Evolutionary conservation across 2,113 vertebrate species (phyloP).

Genomic region (Noturus placidus): DNA sequence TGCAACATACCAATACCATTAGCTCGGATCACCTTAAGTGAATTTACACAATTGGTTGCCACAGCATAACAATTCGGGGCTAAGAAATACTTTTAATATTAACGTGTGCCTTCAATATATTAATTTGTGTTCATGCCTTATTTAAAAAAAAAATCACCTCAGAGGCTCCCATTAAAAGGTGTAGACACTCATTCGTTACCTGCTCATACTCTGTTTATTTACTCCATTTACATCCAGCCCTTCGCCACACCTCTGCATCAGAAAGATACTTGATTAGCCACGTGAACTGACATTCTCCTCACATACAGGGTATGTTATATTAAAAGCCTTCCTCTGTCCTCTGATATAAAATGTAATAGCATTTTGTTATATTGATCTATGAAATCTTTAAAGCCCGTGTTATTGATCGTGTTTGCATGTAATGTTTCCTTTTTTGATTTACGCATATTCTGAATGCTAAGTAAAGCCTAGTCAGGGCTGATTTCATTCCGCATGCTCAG

Average conservation of each 20-base stretch:
- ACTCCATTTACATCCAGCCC: neutral
- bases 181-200: neutral
- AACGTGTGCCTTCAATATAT: neutral
- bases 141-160: neutral
- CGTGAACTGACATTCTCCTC: neutral
- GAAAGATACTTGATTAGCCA: slow-evolving; percentile 33
- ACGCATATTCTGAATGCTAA: slow-evolving; percentile 54
- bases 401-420: slow-evolving; percentile 56
- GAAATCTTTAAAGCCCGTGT: slow-evolving; percentile 21
- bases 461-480: slow-evolving; percentile 35
- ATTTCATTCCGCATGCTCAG: slow-evolving; percentile 35
- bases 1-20: no score
- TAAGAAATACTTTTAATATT: neutral
- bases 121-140: neutral
- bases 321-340: slow-evolving; percentile 52
- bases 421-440: slow-evolving; percentile 54
- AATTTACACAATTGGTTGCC: neutral
- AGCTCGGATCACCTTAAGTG: neutral
- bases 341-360: slow-evolving; percentile 40
- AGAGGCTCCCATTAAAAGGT: neutral
- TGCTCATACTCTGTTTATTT: neutral
- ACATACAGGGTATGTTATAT: slow-evolving; percentile 49
- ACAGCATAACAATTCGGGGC: neutral
- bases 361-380: slow-evolving; percentile 65
- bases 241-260: neutral